phyloP scores from a whole-genome alignment of 2,888 invertebrate species.

The Lasiommata megera region DNA sequence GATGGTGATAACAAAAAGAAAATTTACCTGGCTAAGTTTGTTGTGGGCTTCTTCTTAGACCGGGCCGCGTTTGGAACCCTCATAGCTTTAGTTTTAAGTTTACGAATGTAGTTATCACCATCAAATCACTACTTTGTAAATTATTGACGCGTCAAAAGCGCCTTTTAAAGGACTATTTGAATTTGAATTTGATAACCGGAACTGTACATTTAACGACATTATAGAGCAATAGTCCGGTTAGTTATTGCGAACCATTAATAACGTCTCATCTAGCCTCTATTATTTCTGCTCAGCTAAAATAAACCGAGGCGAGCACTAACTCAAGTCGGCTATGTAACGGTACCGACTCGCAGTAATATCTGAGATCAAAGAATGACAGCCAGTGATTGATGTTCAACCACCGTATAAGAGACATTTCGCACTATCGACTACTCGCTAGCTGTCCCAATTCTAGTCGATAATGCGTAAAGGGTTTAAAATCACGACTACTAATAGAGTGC shows the following conservation, averaged over 20 bases:
- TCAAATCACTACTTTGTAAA: too few relatives aligned
- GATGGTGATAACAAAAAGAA: too few relatives aligned
- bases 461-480: neutral
- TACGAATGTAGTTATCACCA: too few relatives aligned
- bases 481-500: too few relatives aligned
- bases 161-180: too few relatives aligned
- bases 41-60: too few relatives aligned
- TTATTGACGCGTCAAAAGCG: too few relatives aligned
- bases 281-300: slow-evolving; percentile 9
- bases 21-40: too few relatives aligned
- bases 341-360: slow-evolving; percentile 6
- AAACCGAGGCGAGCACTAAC: slow-evolving; percentile 7
- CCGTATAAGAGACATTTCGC: neutral
- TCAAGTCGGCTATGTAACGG: slow-evolving; percentile 7
- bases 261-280: neutral
- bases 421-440: too few relatives aligned
- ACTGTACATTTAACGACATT: neutral
- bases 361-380: slow-evolving; percentile 19
- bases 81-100: too few relatives aligned
- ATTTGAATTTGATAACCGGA: neutral
- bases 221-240: neutral
- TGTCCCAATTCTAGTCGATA: too few relatives aligned
- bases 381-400: slow-evolving; percentile 15
- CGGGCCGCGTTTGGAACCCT: too few relatives aligned
- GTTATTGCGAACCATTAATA: neutral